A percentile compares a stretch with the other conserved stretches of the same genome.
phyloP scores from a whole-genome alignment of 1,140 invertebrate species.

The Papilio glaucus region DNA sequence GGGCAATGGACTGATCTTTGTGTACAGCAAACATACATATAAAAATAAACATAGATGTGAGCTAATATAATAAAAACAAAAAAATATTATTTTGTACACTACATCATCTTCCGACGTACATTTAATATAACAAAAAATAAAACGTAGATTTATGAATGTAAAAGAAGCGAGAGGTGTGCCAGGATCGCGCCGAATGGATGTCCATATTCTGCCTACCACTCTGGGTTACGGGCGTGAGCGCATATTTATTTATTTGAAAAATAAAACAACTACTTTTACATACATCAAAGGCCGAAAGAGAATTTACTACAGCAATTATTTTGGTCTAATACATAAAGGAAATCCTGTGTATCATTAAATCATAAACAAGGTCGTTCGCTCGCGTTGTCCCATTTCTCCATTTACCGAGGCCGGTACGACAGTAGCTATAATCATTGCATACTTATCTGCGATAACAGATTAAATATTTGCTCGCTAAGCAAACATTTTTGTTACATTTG shows the following conservation, averaged over 20 bases:
- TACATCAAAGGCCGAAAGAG: neutral
- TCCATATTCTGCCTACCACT: too few species aligned
- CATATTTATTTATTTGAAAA: too few species aligned
- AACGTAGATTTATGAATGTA: too few species aligned
- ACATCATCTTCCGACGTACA: neutral
- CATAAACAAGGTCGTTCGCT: constrained; percentile 23
- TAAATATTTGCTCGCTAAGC: constrained; percentile 30
- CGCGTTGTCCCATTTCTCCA: constrained; percentile 29
- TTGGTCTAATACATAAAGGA: neutral
- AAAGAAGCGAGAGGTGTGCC: too few species aligned
- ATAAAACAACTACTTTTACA: neutral
- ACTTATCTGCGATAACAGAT: constrained; percentile 6
- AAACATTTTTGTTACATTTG: constrained; percentile 4
- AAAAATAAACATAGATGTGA: too few species aligned
- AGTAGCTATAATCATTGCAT: constrained; percentile 22
- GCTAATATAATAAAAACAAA: neutral
- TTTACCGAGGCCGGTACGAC: constrained; percentile 26
- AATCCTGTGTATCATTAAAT: neutral
- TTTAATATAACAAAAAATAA: constrained; percentile 9
- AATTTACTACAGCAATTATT: neutral
- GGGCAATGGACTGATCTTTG: too few species aligned
- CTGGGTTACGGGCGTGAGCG: too few species aligned
- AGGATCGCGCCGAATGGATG: too few species aligned
- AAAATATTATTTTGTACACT: neutral
- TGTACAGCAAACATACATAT: too few species aligned